Evolutionary conservation across 2,113 vertebrate genomes (phyloP).

Genomic region (Odontesthes bonariensis): DNA sequence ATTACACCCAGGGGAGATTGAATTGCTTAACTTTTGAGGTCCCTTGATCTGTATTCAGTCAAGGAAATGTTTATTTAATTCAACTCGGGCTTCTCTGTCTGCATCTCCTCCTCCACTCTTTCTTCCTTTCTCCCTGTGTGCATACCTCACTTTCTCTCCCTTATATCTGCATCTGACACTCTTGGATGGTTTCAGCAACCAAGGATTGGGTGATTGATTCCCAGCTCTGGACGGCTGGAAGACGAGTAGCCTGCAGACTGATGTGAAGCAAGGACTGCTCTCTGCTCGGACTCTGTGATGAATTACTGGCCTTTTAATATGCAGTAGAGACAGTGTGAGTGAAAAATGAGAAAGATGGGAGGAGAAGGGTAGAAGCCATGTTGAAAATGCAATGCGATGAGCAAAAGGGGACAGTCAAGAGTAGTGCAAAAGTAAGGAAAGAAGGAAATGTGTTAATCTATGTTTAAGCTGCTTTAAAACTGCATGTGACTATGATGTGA

Average conservation of each 20-base stretch:
- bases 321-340: constrained; percentile 41
- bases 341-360: constrained; percentile 18
- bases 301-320: constrained; percentile 79
- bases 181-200: constrained; percentile 69
- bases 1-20: constrained; percentile 19
- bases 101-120: constrained; percentile 33
- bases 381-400: constrained; percentile 17
- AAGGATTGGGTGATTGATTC: constrained; percentile 80
- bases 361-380: constrained; percentile 22
- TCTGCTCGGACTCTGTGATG: constrained; percentile 71
- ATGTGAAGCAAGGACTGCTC: constrained; percentile 53
- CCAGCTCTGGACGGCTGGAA: constrained; percentile 71
- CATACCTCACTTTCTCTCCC: constrained; percentile 41
- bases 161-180: constrained; percentile 51
- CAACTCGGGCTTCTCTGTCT: constrained; percentile 21
- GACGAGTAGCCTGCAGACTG: constrained; percentile 58
- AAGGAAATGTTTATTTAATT: constrained; percentile 52
- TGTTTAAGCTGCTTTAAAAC: constrained; percentile 14
- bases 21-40: constrained; percentile 14
- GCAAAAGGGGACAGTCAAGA: constrained; percentile 17
- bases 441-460: constrained; percentile 17
- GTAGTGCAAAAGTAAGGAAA: neutral
- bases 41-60: constrained; percentile 34
- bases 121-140: constrained; percentile 32
- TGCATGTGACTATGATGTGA: constrained; percentile 30